Conservation (phyloP, 92 coral and sea anemone species). For the Anthopleura xanthogrammica region DNA sequence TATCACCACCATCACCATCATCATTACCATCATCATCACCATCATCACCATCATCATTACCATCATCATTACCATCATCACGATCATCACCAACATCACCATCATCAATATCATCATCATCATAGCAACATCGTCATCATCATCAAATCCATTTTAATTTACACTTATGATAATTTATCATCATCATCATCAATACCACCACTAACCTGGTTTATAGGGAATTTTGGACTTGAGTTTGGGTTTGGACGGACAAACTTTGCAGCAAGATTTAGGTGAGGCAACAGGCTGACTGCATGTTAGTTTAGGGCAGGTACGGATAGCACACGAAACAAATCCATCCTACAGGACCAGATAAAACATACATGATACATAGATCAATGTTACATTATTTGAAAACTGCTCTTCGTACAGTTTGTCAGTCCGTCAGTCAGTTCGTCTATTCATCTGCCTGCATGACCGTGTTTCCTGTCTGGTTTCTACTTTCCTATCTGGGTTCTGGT, state of each 20-base stretch:
- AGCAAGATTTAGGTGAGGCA: not conserved
- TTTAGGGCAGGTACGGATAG: constrained; percentile 65
- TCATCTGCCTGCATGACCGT: too few relatives aligned
- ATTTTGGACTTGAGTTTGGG: not conserved
- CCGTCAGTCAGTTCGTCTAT: too few relatives aligned
- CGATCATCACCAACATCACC: not conserved
- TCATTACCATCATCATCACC: not conserved
- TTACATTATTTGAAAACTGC: too few relatives aligned
- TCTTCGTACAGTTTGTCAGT: too few relatives aligned
- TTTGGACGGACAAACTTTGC: constrained; percentile 2
- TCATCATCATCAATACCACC: not conserved
- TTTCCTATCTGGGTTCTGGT: too few relatives aligned
- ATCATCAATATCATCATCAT: not conserved
- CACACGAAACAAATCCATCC: constrained; percentile 70
- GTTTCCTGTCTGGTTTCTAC: too few relatives aligned
- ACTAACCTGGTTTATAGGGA: not conserved
- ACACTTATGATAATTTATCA: not conserved
- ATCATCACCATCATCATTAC: not conserved
- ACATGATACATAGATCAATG: too few relatives aligned
- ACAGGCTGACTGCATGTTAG: constrained; percentile 34
- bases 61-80: not conserved
- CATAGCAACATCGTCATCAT: not conserved
- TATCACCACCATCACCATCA: not conserved
- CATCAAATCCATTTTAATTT: too few relatives aligned
- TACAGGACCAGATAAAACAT: not conserved